These are phyloP conservation scores for Aphrocallistes beatrix DNA, from an alignment of 37 sponge, comb jelly and placozoan genomes.

Conservation along the genomic window DNA sequence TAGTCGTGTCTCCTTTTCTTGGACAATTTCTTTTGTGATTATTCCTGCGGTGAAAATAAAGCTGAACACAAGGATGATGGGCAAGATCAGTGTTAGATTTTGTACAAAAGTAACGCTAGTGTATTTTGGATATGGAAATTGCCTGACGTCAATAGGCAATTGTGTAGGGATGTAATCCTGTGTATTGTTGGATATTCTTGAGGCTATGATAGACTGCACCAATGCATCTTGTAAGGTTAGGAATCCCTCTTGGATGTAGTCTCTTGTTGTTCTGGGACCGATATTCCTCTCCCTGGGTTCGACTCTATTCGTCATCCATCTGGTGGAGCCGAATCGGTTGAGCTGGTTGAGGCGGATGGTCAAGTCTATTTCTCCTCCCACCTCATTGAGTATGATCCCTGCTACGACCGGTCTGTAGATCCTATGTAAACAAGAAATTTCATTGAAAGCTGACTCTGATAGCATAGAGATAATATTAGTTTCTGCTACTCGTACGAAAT, in stretches of 20 bases:
- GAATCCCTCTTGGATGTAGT: conserved; percentile 59
- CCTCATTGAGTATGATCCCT: neutral
- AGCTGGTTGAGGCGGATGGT: neutral
- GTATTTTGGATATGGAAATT: conserved; percentile 72
- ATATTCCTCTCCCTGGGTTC: neutral
- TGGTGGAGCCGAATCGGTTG: neutral
- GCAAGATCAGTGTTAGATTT: conserved; percentile 34
- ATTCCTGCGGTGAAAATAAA: conserved; percentile 71
- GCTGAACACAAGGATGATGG: conserved; percentile 67
- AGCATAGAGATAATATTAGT: too few relatives aligned
- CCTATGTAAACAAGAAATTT: neutral
- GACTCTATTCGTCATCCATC: neutral
- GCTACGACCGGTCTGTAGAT: neutral
- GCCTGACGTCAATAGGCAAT: conserved; percentile 25
- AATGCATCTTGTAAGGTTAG: conserved; percentile 55
- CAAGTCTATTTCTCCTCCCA: neutral
- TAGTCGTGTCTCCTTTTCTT: conserved; percentile 64
- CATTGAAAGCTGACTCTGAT: too few relatives aligned
- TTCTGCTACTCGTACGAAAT: too few relatives aligned
- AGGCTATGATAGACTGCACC: conserved; percentile 38
- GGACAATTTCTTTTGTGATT: conserved; percentile 57
- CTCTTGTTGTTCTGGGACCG: conserved; percentile 17
- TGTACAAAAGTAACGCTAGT: conserved; percentile 41
- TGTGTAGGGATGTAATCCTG: neutral
- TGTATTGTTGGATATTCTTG: conserved; percentile 20